Evolutionary conservation across 2,888 invertebrate species (phyloP).

Genomic region (Pandemis corylana): DNA sequence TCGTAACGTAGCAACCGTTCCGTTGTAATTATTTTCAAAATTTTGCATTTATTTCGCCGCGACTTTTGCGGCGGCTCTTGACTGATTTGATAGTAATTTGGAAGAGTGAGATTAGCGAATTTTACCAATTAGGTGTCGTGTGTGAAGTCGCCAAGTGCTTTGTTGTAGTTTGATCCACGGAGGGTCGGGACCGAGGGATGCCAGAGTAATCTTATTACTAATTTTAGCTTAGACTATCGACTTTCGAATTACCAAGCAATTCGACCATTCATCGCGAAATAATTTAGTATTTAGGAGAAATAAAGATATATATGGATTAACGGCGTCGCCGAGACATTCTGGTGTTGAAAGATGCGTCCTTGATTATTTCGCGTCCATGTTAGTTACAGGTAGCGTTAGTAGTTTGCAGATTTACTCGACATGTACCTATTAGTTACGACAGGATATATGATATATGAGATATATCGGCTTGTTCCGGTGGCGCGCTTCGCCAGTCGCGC

Average conservation of each 20-base stretch:
- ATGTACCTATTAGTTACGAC: slow-evolving; percentile 55
- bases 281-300: slow-evolving; percentile 74
- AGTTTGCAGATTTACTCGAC: slow-evolving; percentile 41
- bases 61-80: slow-evolving; percentile 61
- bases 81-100: slow-evolving; percentile 75
- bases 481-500: slow-evolving; percentile 62
- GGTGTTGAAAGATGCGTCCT: slow-evolving; percentile 59
- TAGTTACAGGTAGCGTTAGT: slow-evolving; percentile 58
- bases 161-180: slow-evolving; percentile 67
- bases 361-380: slow-evolving; percentile 64
- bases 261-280: slow-evolving; percentile 85
- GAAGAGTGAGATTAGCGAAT: slow-evolving; percentile 80
- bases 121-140: slow-evolving; percentile 72
- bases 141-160: slow-evolving; percentile 74
- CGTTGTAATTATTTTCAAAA: slow-evolving; percentile 60
- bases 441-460: slow-evolving; percentile 75
- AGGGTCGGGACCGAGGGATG: slow-evolving; percentile 58
- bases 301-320: slow-evolving; percentile 78
- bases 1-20: slow-evolving; percentile 47
- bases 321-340: slow-evolving; percentile 64
- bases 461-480: slow-evolving; percentile 62
- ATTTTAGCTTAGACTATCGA: slow-evolving; percentile 75
- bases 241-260: slow-evolving; percentile 82
- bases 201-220: slow-evolving; percentile 79
- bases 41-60: slow-evolving; percentile 56